These are phyloP conservation scores for Uria aalge DNA, from an alignment of 2,113 vertebrate species.

Conservation along the genomic window DNA sequence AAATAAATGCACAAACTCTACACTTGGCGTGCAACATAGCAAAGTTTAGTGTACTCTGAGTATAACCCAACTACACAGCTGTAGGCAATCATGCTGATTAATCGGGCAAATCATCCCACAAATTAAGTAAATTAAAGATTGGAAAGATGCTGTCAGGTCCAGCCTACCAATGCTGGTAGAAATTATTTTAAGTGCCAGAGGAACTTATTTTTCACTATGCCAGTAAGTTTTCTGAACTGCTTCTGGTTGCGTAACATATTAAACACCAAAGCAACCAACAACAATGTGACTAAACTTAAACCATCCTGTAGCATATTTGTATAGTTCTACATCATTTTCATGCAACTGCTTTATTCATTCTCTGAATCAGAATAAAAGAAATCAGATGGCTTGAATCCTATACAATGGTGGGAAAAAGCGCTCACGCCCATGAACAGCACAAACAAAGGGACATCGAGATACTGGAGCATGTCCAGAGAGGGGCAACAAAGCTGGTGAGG, in stretches of 20 bases:
- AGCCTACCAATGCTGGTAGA: not conserved
- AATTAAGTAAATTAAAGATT: not conserved
- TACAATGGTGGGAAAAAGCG: not conserved
- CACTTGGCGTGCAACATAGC: accelerated
- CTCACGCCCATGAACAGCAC: not conserved
- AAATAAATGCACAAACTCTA: not conserved
- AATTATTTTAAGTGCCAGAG: not conserved
- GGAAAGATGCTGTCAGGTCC: not conserved
- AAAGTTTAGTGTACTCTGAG: not conserved
- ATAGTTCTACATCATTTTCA: not conserved
- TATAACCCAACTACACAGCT: not conserved
- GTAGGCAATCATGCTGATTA: not conserved
- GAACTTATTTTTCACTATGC: not conserved
- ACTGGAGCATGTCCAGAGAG: not conserved
- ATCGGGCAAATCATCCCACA: not conserved
- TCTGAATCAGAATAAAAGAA: not conserved
- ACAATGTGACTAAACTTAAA: not conserved
- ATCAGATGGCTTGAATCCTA: not conserved
- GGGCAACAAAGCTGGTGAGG: not conserved
- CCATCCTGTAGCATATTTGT: not conserved
- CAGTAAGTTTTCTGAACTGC: not conserved
- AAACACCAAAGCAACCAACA: not conserved
- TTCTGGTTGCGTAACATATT: not conserved
- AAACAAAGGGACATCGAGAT: not conserved
- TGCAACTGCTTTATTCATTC: not conserved